phyloP scores from a whole-genome alignment of 2,888 invertebrate genomes.

The Hoplodrina blanda region DNA sequence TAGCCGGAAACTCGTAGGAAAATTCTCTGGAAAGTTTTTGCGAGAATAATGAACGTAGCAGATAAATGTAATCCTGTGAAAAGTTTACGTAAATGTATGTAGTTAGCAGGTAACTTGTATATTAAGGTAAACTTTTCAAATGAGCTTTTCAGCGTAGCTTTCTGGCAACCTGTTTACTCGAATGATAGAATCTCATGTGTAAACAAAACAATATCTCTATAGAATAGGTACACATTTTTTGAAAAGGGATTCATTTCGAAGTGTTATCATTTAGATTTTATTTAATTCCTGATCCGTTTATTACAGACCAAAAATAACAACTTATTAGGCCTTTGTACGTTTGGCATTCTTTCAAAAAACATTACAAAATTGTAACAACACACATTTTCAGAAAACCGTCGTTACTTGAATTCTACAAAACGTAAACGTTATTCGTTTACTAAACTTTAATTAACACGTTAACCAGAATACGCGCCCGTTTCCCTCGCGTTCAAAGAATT shows the following conservation, averaged over 20 bases:
- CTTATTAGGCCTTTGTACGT: no score
- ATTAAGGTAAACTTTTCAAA: no score
- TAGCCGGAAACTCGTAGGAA: constrained; percentile 17
- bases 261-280: no score
- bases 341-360: neutral
- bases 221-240: no score
- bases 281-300: neutral
- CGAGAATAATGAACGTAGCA: neutral
- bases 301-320: no score
- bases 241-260: no score
- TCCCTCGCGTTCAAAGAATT: constrained; percentile 72
- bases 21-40: constrained; percentile 7
- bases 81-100: neutral
- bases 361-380: neutral
- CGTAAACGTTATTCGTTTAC: neutral
- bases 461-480: constrained; percentile 70
- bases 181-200: neutral
- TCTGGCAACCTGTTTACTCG: neutral
- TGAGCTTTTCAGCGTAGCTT: neutral
- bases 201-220: no score
- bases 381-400: neutral
- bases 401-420: constrained; percentile 5
- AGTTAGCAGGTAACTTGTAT: neutral
- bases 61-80: neutral
- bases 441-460: constrained; percentile 31